Evolutionary conservation across 2,888 invertebrate genomes (phyloP).

Genomic region (Tipula vernalis): DNA sequence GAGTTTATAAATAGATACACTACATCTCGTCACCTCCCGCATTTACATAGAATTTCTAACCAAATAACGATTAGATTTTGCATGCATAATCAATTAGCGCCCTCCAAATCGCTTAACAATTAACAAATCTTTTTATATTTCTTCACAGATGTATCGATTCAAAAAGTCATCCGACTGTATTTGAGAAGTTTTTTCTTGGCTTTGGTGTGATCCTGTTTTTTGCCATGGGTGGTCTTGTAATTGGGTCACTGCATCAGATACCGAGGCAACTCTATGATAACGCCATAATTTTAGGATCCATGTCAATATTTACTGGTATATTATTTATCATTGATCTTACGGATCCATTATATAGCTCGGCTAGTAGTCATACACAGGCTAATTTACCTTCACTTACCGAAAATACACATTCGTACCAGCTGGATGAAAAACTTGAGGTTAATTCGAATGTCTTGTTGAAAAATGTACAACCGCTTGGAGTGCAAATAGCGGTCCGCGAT

Average conservation of each 20-base stretch:
- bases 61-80: neutral
- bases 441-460: neutral
- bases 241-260: constrained; percentile 20
- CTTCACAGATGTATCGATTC: constrained; percentile 19
- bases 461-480: neutral
- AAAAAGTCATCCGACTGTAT: constrained; percentile 17
- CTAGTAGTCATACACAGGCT: constrained; percentile 18
- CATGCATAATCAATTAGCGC: neutral
- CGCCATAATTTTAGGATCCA: constrained; percentile 19
- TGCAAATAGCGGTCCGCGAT: constrained; percentile 15
- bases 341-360: constrained; percentile 17
- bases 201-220: constrained; percentile 20
- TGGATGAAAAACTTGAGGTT: neutral
- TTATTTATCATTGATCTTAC: constrained; percentile 20
- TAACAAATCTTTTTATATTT: neutral
- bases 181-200: constrained; percentile 20
- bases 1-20: neutral
- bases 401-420: neutral
- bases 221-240: constrained; percentile 19
- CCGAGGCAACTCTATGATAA: constrained; percentile 19
- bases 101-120: neutral
- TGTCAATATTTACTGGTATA: constrained; percentile 20
- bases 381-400: constrained; percentile 12
- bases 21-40: neutral
- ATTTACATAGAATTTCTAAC: neutral